phyloP scores from a whole-genome alignment of 2,888 invertebrate species.

The Chymomyza fuscimana region DNA sequence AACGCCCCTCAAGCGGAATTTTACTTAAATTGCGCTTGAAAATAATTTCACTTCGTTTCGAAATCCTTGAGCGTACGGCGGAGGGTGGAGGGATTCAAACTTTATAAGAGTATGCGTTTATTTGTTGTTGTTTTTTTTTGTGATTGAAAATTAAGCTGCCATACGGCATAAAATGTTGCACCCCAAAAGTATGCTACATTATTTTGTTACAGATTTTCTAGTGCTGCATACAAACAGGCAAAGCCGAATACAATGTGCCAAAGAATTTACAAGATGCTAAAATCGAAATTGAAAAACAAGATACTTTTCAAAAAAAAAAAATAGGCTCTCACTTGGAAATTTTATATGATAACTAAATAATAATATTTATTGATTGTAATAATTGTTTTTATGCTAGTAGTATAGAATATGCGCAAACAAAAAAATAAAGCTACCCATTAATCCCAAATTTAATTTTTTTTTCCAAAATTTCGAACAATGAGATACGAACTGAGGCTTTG shows the following conservation, averaged over 20 bases:
- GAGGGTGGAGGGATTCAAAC: not conserved
- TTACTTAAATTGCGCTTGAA: conserved; percentile 60
- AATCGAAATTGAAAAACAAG: not conserved
- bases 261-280: too few species aligned
- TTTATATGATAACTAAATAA: too few species aligned
- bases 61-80: not conserved
- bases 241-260: not conserved
- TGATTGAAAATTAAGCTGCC: not conserved
- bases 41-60: conserved; percentile 43
- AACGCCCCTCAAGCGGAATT: conserved; percentile 36
- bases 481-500: too few species aligned
- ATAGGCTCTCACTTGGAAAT: too few species aligned
- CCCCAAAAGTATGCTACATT: not conserved
- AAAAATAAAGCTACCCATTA: too few species aligned
- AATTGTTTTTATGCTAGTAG: too few species aligned
- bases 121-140: not conserved
- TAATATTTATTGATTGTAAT: too few species aligned
- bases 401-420: too few species aligned
- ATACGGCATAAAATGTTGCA: not conserved
- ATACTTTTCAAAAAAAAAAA: not conserved
- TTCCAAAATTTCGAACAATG: too few species aligned
- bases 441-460: too few species aligned
- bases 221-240: not conserved
- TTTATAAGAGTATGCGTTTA: not conserved
- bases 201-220: not conserved